These are phyloP conservation scores for Mesocricetus auratus DNA, from an alignment of 2,113 vertebrate species.

Conservation along the genomic window DNA sequence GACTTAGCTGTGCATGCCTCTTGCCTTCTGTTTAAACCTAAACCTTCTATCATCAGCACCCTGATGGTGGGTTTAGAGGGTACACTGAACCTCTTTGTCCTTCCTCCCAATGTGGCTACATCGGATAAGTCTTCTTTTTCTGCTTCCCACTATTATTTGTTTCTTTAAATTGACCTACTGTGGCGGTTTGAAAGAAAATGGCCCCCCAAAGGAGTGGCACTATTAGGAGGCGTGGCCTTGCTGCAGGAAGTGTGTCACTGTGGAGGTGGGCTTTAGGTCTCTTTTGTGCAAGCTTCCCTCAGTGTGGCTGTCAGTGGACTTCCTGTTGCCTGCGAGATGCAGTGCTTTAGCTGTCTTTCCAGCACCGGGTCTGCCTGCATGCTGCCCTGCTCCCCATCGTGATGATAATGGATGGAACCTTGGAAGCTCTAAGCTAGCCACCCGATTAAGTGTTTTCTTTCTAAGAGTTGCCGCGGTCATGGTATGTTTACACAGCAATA, in stretches of 20 bases:
- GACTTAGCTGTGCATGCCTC: not conserved
- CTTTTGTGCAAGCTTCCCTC: not conserved
- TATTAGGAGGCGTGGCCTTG: not conserved
- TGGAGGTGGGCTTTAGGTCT: not conserved
- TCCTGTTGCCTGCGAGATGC: not conserved
- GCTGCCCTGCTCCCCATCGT: not conserved
- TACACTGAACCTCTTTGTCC: not conserved
- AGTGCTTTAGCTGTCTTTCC: not conserved
- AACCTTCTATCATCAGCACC: too few relatives aligned
- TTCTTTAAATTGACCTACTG: not conserved
- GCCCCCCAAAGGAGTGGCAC: not conserved
- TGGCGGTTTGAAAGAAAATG: not conserved
- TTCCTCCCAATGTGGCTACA: not conserved
- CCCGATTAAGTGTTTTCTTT: not conserved
- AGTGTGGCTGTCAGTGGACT: not conserved
- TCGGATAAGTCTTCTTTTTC: too few relatives aligned
- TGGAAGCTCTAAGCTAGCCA: not conserved
- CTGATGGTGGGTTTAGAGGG: not conserved
- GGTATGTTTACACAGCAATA: not conserved
- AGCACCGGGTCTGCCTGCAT: not conserved
- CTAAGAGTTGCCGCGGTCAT: not conserved
- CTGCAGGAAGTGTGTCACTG: not conserved
- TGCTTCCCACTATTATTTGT: not conserved
- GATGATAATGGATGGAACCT: not conserved
- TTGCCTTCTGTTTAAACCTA: not conserved